Evolutionary conservation across 2,888 invertebrate genomes (phyloP).

Genomic region (Seira sanloemensis): DNA sequence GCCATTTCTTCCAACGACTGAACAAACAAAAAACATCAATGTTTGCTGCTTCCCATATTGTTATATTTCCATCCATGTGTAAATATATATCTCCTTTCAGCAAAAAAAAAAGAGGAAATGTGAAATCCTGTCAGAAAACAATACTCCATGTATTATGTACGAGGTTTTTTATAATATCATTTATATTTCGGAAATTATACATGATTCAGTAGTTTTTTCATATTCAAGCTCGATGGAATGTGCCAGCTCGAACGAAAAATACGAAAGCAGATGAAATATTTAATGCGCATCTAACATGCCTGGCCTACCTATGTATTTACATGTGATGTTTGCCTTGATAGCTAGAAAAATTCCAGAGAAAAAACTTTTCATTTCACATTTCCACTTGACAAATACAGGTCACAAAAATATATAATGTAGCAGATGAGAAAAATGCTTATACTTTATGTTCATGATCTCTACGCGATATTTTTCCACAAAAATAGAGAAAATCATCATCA

Average conservation of each 20-base stretch:
- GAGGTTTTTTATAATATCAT: background rate
- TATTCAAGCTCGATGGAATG: background rate
- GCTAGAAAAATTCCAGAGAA: background rate
- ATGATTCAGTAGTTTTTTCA: background rate
- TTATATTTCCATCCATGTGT: background rate
- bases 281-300: background rate
- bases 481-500: background rate
- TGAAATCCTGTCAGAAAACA: background rate
- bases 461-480: background rate
- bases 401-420: background rate
- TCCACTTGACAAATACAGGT: slow-evolving; percentile 27
- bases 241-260: background rate
- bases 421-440: background rate
- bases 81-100: background rate
- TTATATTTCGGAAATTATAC: background rate
- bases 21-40: too few relatives aligned
- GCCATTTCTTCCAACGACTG: background rate
- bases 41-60: too few relatives aligned
- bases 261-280: background rate
- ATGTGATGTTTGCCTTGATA: background rate
- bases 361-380: slow-evolving; percentile 16
- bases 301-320: background rate
- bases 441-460: background rate
- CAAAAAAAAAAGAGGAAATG: background rate
- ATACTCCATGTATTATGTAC: too few relatives aligned